Base-by-base conservation (phyloP, 2,113 vertebrate genomes). In the Vidua macroura region DNA sequence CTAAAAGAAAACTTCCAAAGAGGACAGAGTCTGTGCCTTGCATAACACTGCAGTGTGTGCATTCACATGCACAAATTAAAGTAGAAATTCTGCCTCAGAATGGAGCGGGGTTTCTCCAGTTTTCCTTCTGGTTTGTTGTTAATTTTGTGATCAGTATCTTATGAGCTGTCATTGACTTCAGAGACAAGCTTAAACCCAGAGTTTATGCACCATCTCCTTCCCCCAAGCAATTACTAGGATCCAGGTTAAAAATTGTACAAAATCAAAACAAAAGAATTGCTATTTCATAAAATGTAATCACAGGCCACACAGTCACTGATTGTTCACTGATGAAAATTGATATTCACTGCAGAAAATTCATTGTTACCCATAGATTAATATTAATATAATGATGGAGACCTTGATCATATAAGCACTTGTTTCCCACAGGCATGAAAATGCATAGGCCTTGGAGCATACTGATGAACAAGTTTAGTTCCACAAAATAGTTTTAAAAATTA, bases 271-370 rank as follows among this genome's bases (percentile, higher is more conserved):
- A 81, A 94, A 92, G 68, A 96, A 93, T 86, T 90, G 64, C 64
- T 86, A 17, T 83, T 94, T 94, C 73, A 75, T 95, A 86, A 95
- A 92, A 90, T 64, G 73, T 88, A 95, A 86, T 96, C 85, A 92
- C 64, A 72, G 59, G 55, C 72, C 43, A 63, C 56, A 49, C 35
- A 70, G 41, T 77, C 35, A 15, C 84, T 94, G 93, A 95, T 91
- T 92, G 86, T 92, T 92, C 91, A 46, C 78, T 95, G 91, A 90
- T 95, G 94, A 93, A 92, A 97, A 93, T 16, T 86, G 78, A 80
- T 77, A 72, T 94, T 92, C 83, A 55, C 59, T 75, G 76, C 68
- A 90, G 68, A 86, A 93, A 92, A 81, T 78, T 88, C 55, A 39
- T 67, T 74, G 55, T 85, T 93, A 86, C 48, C 51, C 39, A 37